Conservation (phyloP, 2,797 vertebrate genomes). For the Gobio occitaniae region DNA sequence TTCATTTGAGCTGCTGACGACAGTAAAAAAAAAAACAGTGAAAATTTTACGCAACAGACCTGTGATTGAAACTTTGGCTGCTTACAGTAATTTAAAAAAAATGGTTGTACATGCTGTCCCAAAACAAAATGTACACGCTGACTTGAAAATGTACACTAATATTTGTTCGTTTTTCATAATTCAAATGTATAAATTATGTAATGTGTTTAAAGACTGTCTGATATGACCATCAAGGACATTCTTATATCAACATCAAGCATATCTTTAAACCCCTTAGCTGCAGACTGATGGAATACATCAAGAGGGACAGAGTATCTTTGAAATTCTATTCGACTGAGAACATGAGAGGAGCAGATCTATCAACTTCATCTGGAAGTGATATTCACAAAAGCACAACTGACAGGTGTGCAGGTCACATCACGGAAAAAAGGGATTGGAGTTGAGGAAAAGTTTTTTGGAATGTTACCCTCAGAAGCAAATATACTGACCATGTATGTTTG, state of each 20-base stretch:
- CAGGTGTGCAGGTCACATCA: constrained; percentile 46
- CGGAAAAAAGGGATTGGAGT: neutral
- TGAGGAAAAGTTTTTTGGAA: neutral
- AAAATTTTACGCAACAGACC: constrained; percentile 27
- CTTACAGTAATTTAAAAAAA: neutral
- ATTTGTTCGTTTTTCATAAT: neutral
- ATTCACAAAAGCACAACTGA: constrained; percentile 32
- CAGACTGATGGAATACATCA: neutral
- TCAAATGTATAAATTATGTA: neutral
- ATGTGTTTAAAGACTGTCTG: neutral
- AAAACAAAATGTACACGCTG: constrained; percentile 12
- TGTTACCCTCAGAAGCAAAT: neutral
- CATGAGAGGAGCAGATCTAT: constrained; percentile 23
- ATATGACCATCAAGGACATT: neutral
- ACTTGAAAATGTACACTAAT: neutral
- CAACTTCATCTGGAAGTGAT: constrained; percentile 51
- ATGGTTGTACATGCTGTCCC: neutral
- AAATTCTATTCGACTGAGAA: constrained; percentile 15
- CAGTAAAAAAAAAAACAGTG: neutral
- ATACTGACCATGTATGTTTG: neutral
- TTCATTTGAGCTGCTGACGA: neutral
- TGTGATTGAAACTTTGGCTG: constrained; percentile 10
- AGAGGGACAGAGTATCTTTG: neutral
- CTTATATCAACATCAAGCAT: neutral
- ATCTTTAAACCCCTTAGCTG: neutral